A percentile compares a stretch with the other conserved stretches of the same genome.
These are phyloP conservation scores for Armadillidium nasatum DNA, from an alignment of 1,140 invertebrate genomes.

Conservation along the genomic window DNA sequence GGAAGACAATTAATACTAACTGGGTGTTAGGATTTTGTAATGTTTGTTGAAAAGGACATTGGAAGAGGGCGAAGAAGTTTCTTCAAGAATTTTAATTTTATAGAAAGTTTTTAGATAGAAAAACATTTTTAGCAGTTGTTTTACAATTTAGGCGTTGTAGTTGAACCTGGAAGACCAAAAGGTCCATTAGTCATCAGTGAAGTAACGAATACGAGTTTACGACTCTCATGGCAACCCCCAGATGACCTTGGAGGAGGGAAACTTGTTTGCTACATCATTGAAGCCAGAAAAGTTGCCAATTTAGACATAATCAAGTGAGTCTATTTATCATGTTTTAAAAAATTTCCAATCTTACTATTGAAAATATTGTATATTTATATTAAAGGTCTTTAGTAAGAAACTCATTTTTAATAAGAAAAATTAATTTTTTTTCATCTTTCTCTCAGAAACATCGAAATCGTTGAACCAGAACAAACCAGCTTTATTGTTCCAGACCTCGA, in stretches of 20 bases:
- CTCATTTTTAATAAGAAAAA: too few species aligned
- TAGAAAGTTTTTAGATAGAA: not conserved
- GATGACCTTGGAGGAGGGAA: conserved; percentile 90
- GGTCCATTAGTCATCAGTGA: conserved; percentile 79
- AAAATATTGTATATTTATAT: too few species aligned
- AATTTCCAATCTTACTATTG: too few species aligned
- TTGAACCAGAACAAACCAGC: conserved; percentile 34
- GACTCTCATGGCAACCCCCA: conserved; percentile 85
- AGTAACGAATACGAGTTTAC: conserved; percentile 72
- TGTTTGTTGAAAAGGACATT: too few species aligned
- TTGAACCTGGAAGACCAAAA: conserved; percentile 79
- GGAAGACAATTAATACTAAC: too few species aligned
- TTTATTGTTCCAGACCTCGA: conserved; percentile 50
- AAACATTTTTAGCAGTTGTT: not conserved
- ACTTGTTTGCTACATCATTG: conserved; percentile 71
- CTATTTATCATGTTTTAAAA: too few species aligned
- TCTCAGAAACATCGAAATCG: conserved; percentile 33
- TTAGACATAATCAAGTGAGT: conserved; percentile 43
- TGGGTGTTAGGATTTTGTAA: too few species aligned
- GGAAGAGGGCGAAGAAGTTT: too few species aligned
- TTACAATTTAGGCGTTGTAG: conserved; percentile 60
- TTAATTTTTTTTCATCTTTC: too few species aligned
- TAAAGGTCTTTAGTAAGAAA: too few species aligned
- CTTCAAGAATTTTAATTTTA: too few species aligned
- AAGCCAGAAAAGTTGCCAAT: conserved; percentile 49